Conservation (phyloP, 1,140 invertebrate species). For the Drosophila grimshawi region DNA sequence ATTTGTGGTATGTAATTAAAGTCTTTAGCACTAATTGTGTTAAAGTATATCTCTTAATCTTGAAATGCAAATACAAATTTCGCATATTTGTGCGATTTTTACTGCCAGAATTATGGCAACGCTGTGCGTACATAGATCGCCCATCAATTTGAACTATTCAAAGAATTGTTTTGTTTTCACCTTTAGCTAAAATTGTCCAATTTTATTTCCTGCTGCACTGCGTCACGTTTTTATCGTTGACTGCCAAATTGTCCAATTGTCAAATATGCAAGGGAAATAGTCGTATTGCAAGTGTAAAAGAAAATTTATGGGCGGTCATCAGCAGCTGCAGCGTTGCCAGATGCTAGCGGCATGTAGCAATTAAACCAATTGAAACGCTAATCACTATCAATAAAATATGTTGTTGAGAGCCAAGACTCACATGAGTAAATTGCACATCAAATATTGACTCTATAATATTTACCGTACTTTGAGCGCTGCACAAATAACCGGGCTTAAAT, state of each 20-base stretch:
- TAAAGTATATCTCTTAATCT: too few relatives aligned
- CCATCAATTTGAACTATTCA: conserved; percentile 1
- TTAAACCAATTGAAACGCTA: conserved; percentile 22
- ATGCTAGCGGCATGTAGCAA: conserved; percentile 3
- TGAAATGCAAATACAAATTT: conserved; percentile 1
- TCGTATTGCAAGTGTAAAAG: conserved; percentile 5
- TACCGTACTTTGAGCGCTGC: background rate
- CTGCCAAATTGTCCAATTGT: background rate
- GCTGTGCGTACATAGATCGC: conserved; percentile 1
- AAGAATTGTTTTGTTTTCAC: conserved; percentile 23
- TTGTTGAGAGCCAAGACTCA: background rate
- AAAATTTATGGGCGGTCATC: conserved; percentile 4
- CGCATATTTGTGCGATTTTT: too few relatives aligned
- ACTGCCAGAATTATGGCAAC: too few relatives aligned
- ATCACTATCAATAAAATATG: conserved; percentile 17
- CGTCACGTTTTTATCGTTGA: conserved; percentile 13
- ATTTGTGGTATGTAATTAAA: conserved; percentile 44
- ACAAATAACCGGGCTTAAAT: conserved; percentile 20
- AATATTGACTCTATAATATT: background rate
- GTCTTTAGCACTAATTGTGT: conserved; percentile 6
- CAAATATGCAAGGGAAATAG: background rate
- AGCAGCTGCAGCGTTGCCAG: conserved; percentile 1
- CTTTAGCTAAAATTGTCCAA: background rate
- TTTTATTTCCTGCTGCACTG: background rate
- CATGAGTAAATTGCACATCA: background rate